Conservation (phyloP, 2,797 vertebrate genomes). For the Manis crassicaudata region DNA sequence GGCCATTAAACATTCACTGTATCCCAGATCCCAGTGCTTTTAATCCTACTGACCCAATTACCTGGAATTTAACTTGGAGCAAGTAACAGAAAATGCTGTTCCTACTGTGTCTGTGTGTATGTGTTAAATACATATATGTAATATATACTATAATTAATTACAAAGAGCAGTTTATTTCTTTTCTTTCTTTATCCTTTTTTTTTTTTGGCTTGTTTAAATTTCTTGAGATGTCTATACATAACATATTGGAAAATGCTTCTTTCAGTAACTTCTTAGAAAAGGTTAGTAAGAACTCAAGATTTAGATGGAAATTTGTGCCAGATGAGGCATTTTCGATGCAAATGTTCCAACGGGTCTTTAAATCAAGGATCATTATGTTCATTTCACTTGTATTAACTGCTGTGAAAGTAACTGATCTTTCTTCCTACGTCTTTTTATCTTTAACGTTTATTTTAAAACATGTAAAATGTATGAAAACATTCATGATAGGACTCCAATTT, state of each 20-base stretch:
- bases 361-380: not conserved
- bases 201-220: not conserved
- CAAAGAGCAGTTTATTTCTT: not conserved
- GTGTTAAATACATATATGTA: not conserved
- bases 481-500: not conserved
- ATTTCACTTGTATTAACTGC: slow-evolving; percentile 3
- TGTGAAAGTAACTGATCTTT: not conserved
- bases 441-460: not conserved
- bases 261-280: not conserved
- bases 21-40: slow-evolving; percentile 77
- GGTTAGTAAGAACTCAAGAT: not conserved
- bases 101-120: not conserved
- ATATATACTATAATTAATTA: not conserved
- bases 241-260: not conserved
- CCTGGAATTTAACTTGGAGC: slow-evolving; percentile 76
- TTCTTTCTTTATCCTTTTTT: not conserved
- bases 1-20: slow-evolving; percentile 79
- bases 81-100: slow-evolving; percentile 59
- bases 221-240: not conserved
- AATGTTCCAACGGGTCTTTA: not conserved
- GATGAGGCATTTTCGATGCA: not conserved
- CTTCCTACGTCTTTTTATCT: not conserved
- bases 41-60: slow-evolving; percentile 83
- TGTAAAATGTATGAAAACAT: not conserved
- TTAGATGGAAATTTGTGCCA: not conserved